A percentile compares a stretch with the other conserved stretches of the same genome.
Conservation (phyloP, 2,888 invertebrate species). For the Eudasyphora cyanicolor region DNA sequence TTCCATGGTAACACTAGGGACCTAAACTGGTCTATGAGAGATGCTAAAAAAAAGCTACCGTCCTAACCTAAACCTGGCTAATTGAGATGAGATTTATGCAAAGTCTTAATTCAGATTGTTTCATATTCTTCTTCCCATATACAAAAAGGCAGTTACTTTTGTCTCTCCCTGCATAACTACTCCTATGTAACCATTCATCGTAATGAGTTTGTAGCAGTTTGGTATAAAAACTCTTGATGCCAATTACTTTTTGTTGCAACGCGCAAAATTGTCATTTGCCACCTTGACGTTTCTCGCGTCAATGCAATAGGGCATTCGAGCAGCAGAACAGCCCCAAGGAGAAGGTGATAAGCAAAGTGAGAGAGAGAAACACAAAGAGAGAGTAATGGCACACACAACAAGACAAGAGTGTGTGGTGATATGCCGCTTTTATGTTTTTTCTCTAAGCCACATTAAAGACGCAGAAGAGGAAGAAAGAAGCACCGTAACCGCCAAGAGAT, state of each 20-base stretch:
- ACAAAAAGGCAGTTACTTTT: too few species aligned
- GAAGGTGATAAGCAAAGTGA: not conserved
- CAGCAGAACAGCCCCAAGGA: not conserved
- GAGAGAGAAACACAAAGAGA: not conserved
- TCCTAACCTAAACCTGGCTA: too few species aligned
- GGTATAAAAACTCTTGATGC: constrained; percentile 12
- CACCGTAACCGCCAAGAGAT: constrained; percentile 4
- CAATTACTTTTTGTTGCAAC: constrained; percentile 31
- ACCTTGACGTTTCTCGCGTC: constrained; percentile 39
- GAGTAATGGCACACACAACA: too few species aligned
- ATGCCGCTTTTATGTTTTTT: constrained; percentile 10
- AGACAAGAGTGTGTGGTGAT: not conserved
- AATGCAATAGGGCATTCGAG: not conserved
- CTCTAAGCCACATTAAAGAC: not conserved
- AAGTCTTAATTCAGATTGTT: too few species aligned
- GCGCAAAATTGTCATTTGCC: constrained; percentile 49
- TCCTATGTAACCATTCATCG: not conserved
- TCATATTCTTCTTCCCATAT: too few species aligned
- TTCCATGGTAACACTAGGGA: too few species aligned
- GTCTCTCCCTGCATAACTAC: too few species aligned
- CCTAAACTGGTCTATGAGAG: too few species aligned
- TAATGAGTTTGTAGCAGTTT: constrained; percentile 19
- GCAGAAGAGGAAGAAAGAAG: not conserved
- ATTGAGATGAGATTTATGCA: too few species aligned
- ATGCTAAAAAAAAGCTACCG: too few species aligned